These are phyloP conservation scores for Thera britannica DNA, from an alignment of 2,888 invertebrate genomes.

Conservation along the genomic window DNA sequence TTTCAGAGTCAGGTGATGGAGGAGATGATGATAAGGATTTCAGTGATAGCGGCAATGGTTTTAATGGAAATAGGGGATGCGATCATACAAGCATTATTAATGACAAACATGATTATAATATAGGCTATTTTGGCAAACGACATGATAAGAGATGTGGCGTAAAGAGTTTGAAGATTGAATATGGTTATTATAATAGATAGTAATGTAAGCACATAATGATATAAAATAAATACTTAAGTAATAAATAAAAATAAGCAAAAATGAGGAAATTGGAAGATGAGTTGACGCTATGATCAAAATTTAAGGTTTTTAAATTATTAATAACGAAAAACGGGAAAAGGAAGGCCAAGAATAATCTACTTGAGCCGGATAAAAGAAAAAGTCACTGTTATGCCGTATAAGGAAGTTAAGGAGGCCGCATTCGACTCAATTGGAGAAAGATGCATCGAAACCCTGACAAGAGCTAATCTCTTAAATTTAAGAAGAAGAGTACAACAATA, in stretches of 20 bases:
- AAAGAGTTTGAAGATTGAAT: background rate
- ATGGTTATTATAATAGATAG: background rate
- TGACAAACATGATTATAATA: background rate
- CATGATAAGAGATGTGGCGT: background rate
- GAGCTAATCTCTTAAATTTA: no score
- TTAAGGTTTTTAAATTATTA: no score
- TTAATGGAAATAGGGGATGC: background rate
- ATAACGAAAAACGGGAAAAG: no score
- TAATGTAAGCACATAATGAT: background rate
- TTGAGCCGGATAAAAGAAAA: no score
- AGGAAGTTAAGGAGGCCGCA: no score
- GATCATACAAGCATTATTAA: background rate
- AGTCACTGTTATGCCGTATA: no score
- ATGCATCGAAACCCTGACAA: no score
- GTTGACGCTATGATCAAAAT: no score
- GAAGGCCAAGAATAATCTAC: no score
- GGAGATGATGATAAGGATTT: background rate
- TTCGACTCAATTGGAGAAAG: no score
- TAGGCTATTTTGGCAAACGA: background rate
- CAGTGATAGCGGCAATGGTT: background rate
- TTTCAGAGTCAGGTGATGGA: background rate
- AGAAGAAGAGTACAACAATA: no score
- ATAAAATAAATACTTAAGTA: background rate
- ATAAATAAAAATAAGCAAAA: background rate
- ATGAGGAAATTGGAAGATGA: background rate